phyloP scores from a whole-genome alignment of 2,797 vertebrate genomes.

The Podarcis lilfordi region DNA sequence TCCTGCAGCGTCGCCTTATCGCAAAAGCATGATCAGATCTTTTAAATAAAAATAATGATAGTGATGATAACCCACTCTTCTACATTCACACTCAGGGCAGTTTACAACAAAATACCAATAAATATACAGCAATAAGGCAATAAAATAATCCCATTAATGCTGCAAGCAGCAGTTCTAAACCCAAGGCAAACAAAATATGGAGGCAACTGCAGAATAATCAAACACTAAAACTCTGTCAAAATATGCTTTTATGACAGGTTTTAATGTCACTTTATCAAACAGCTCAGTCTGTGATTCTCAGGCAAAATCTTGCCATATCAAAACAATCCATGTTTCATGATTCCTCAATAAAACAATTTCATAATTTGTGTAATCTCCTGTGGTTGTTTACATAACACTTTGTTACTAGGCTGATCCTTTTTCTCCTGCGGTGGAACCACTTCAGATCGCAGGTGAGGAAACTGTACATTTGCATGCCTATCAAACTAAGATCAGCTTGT shows the following conservation, averaged over 20 bases:
- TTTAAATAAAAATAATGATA: not conserved
- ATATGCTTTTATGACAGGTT: slow-evolving; percentile 47
- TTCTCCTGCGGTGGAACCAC: not conserved
- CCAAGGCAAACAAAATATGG: not conserved
- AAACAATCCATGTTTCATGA: slow-evolving; percentile 67
- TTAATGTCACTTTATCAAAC: slow-evolving; percentile 67
- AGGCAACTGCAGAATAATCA: not conserved
- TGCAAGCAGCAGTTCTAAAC: not conserved
- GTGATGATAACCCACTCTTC: not conserved
- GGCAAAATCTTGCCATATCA: slow-evolving; percentile 63
- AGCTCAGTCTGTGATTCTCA: slow-evolving; percentile 59
- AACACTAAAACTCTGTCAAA: not conserved
- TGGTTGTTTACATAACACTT: slow-evolving; percentile 63
- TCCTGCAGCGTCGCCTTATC: slow-evolving; percentile 30
- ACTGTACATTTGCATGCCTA: not conserved
- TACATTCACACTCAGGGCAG: not conserved
- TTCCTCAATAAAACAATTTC: slow-evolving; percentile 69
- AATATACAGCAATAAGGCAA: not conserved
- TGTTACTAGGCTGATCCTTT: slow-evolving; percentile 58
- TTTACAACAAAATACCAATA: not conserved
- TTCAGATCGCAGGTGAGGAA: not conserved
- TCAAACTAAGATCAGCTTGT: not conserved
- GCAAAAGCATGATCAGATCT: slow-evolving; percentile 65
- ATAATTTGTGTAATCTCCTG: slow-evolving; percentile 67
- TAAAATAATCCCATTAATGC: not conserved